Evolutionary conservation across 2,797 vertebrate species (phyloP).

Genomic region (Lagodon rhomboides): DNA sequence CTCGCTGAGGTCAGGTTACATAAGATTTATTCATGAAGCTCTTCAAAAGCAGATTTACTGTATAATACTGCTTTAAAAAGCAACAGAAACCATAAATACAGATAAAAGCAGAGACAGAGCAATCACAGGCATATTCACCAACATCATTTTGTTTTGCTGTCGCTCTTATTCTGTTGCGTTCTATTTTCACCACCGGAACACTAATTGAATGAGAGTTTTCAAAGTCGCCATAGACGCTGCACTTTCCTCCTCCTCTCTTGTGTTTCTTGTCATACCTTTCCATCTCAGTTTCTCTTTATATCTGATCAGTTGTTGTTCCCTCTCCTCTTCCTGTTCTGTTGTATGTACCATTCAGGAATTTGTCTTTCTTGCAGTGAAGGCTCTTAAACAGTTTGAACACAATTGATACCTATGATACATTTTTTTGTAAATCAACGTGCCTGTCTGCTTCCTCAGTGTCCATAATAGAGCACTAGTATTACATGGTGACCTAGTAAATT

Average conservation of each 20-base stretch:
- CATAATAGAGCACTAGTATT: background rate
- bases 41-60: constrained; percentile 9
- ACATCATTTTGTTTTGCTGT: constrained; percentile 24
- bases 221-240: constrained; percentile 51
- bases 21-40: constrained; percentile 8
- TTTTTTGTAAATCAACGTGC: background rate
- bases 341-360: constrained; percentile 5
- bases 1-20: constrained; percentile 13
- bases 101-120: constrained; percentile 27
- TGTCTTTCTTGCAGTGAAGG: background rate
- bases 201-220: constrained; percentile 55
- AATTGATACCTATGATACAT: background rate
- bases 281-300: constrained; percentile 54
- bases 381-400: background rate
- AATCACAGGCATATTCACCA: constrained; percentile 26
- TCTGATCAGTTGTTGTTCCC: constrained; percentile 28
- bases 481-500: too few relatives aligned
- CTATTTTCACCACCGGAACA: constrained; percentile 47
- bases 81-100: constrained; percentile 35
- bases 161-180: constrained; percentile 48
- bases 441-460: background rate
- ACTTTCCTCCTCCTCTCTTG: constrained; percentile 23
- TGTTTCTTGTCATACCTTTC: constrained; percentile 48
- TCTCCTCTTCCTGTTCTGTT: constrained; percentile 19
- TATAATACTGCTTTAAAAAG: constrained; percentile 36